These are phyloP conservation scores for Andinoacara biseriatus DNA, from an alignment of 2,113 vertebrate genomes.

Conservation along the genomic window DNA sequence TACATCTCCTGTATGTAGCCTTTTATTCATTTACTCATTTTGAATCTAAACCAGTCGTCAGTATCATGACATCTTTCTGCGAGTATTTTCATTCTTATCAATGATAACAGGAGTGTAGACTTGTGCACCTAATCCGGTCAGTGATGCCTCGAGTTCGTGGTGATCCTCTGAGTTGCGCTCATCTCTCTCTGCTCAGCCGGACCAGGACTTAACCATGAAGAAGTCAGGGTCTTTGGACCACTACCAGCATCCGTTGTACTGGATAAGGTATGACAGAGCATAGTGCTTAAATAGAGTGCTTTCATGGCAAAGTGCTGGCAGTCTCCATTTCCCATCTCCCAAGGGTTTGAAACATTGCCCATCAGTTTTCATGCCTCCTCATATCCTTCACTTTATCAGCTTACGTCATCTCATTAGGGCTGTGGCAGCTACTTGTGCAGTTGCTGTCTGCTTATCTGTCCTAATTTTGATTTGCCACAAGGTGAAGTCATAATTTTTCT, in stretches of 20 bases:
- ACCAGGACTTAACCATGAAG: constrained; percentile 80
- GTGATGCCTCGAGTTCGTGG: constrained; percentile 40
- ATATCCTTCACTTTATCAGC: constrained; percentile 10
- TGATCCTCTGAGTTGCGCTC: constrained; percentile 56
- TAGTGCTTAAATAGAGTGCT: constrained; percentile 89
- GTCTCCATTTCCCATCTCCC: constrained; percentile 77
- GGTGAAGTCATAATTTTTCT: background rate
- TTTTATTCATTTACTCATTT: background rate
- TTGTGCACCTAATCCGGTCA: constrained; percentile 2
- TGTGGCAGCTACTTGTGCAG: constrained; percentile 6
- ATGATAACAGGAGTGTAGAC: constrained; percentile 12
- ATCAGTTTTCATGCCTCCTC: constrained; percentile 22
- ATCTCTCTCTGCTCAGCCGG: constrained; percentile 63
- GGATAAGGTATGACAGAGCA: constrained; percentile 95
- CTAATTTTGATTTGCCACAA: background rate
- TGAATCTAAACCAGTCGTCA: background rate
- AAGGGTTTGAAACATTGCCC: constrained; percentile 35
- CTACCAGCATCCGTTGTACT: constrained; percentile 94
- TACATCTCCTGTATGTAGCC: background rate
- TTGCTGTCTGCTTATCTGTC: background rate
- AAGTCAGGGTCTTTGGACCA: constrained; percentile 98
- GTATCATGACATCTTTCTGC: background rate
- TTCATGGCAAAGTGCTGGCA: constrained; percentile 95
- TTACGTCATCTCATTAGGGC: constrained; percentile 30
- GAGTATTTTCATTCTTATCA: constrained; percentile 8